Conservation (phyloP, 1,140 invertebrate species). For the Drosophila yakuba region DNA sequence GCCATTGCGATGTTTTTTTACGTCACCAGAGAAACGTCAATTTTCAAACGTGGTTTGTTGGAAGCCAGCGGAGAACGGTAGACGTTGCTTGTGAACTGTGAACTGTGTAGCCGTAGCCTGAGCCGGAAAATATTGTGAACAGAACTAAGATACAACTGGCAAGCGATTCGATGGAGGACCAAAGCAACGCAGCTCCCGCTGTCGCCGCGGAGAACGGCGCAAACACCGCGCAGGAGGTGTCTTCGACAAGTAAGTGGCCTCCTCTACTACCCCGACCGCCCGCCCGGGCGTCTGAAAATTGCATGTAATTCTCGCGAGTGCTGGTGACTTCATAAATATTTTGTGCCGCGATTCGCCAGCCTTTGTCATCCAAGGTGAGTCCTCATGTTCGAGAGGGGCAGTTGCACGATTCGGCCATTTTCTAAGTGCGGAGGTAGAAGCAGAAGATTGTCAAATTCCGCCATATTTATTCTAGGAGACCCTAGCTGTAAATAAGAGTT, state of each 20-base stretch:
- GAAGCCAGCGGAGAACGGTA: conserved; percentile 72
- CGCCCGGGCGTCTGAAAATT: conserved; percentile 21
- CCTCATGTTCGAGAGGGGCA: too few species aligned
- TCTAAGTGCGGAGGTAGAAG: conserved; percentile 53
- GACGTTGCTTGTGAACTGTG: conserved; percentile 76
- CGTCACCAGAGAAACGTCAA: not conserved
- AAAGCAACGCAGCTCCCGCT: conserved; percentile 79
- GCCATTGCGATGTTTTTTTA: not conserved
- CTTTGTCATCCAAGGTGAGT: not conserved
- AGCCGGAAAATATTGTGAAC: conserved; percentile 58
- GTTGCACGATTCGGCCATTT: conserved; percentile 61
- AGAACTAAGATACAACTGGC: conserved; percentile 68
- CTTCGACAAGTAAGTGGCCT: conserved; percentile 81
- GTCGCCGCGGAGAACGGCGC: conserved; percentile 70
- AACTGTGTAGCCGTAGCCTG: conserved; percentile 26
- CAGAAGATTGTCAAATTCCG: conserved; percentile 74
- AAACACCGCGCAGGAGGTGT: conserved; percentile 80
- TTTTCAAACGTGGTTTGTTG: conserved; percentile 75
- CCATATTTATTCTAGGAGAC: conserved; percentile 71
- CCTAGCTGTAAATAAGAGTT: conserved; percentile 76
- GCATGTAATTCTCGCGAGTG: conserved; percentile 13
- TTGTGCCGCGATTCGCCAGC: conserved; percentile 33
- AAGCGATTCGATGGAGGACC: conserved; percentile 80
- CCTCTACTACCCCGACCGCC: not conserved
- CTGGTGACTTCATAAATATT: conserved; percentile 13